These are phyloP conservation scores for Ypsolopha sequella DNA, from an alignment of 2,888 invertebrate genomes.

Conservation along the genomic window DNA sequence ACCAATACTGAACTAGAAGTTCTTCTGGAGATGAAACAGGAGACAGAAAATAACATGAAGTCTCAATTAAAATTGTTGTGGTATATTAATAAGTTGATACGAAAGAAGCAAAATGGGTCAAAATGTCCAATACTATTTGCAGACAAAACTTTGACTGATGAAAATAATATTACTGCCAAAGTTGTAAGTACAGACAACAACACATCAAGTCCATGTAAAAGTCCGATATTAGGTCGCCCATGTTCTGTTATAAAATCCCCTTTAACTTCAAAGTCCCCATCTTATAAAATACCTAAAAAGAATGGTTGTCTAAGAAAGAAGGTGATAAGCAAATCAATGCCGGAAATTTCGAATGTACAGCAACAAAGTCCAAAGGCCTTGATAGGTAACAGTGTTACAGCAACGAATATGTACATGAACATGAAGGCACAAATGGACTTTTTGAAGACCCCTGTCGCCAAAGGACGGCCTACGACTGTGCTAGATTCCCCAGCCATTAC, in stretches of 20 bases:
- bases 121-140: conserved; percentile 14
- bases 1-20: conserved; percentile 29
- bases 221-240: conserved; percentile 15
- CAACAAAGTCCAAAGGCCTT: conserved; percentile 21
- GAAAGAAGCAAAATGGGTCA: conserved; percentile 21
- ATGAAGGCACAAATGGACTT: conserved; percentile 53
- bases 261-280: conserved; percentile 35
- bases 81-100: conserved; percentile 32
- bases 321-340: conserved; percentile 41
- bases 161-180: conserved; percentile 8
- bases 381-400: conserved; percentile 30
- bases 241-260: conserved; percentile 35
- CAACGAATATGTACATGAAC: conserved; percentile 46
- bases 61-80: conserved; percentile 35
- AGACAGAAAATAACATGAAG: conserved; percentile 31
- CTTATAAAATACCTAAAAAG: conserved; percentile 52
- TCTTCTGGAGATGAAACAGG: conserved; percentile 32
- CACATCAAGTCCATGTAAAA: conserved; percentile 15
- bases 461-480: conserved; percentile 14
- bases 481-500: conserved; percentile 42
- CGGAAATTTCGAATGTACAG: conserved; percentile 27
- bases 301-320: conserved; percentile 40
- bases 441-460: conserved; percentile 41
- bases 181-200: conserved; percentile 14
- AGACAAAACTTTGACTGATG: conserved; percentile 20